Evolutionary conservation across 1,140 invertebrate genomes (phyloP).

Genomic region (Protaetia brevitarsis): DNA sequence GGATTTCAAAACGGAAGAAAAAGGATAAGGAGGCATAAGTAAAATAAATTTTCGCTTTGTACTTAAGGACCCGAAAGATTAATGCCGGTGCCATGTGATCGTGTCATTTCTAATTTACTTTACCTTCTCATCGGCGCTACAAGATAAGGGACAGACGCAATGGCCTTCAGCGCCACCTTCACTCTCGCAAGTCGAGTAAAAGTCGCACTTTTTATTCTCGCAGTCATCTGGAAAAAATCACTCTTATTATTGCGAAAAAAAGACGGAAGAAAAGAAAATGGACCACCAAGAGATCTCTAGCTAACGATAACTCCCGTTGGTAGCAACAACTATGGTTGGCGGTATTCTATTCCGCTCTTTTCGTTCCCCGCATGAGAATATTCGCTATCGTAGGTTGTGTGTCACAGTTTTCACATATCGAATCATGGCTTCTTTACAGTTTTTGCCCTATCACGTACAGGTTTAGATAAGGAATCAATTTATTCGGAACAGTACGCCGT

Average conservation of each 20-base stretch:
- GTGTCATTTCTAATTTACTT: slow-evolving; percentile 34
- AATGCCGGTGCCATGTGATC: slow-evolving; percentile 4
- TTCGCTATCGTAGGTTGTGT: too few relatives aligned
- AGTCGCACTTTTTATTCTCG: slow-evolving; percentile 82
- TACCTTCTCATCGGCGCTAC: slow-evolving; percentile 63
- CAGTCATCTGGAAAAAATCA: slow-evolving; percentile 74
- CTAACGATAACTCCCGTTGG: too few relatives aligned
- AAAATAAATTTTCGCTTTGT: slow-evolving; percentile 2
- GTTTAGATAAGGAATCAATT: too few relatives aligned
- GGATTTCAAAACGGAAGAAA: slow-evolving; percentile 30
- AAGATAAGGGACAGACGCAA: slow-evolving; percentile 78
- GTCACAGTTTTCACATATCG: too few relatives aligned
- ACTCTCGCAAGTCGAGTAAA: slow-evolving; percentile 78
- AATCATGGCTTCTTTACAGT: too few relatives aligned
- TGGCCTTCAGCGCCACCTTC: slow-evolving; percentile 68
- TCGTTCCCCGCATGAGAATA: too few relatives aligned
- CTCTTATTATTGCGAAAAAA: neutral
- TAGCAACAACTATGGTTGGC: too few relatives aligned
- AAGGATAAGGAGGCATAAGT: neutral
- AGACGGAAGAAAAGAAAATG: too few relatives aligned
- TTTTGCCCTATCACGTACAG: too few relatives aligned
- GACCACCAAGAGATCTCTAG: too few relatives aligned
- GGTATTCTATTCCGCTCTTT: too few relatives aligned
- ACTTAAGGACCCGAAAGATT: slow-evolving; percentile 7
- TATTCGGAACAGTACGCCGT: too few relatives aligned